Base-by-base conservation (phyloP, 2,797 vertebrate species). In the Danio tinwini region DNA sequence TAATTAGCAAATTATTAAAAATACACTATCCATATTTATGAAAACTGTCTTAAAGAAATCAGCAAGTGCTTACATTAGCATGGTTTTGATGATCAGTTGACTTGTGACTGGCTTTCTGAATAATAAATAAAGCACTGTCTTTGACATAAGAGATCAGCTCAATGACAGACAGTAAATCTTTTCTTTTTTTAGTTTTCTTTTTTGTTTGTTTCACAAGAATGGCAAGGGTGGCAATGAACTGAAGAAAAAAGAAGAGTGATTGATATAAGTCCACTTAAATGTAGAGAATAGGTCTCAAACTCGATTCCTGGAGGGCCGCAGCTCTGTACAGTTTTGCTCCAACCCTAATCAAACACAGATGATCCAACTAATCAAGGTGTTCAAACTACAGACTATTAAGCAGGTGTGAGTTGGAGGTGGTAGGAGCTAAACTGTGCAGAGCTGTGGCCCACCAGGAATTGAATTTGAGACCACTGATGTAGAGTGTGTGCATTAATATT, bases 51-150 rank as follows among this genome's bases (percentile, higher is more conserved):
- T 29, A 29, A 29, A 29, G 29, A 29, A 29, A 29, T 29, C 1
- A 29, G 29, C 29, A 29, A 63, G 76, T 74, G 19, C 91, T 94
- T 83, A 96, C 95, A 21, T 81, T 92, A 7, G 74, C 59, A 42
- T 88, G 83, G 37, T 40, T 4, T 0, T 79, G 56, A 59, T 84
- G 70, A 19, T 88, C 84, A 53, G 7, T 76, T 74, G 7, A 40
- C 62, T 47, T 61, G 47, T 17, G 61, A 75, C 64, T 74, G 3
- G n/a, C 53, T 74, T 80, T 74, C 10, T 90, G 89, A 69, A 86
- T 73, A 13, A 91, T 39, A 13, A 77, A 39, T 53, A 86, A 84
- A 44, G 85, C 9, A 65, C 45, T 86, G 29, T 29, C 70, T 85
- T 82, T 85, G 4, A 89, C 6, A 65, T 87, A 90, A 73, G 58